phyloP scores from a whole-genome alignment of 2,888 invertebrate species.

The Dorcus hopei region DNA sequence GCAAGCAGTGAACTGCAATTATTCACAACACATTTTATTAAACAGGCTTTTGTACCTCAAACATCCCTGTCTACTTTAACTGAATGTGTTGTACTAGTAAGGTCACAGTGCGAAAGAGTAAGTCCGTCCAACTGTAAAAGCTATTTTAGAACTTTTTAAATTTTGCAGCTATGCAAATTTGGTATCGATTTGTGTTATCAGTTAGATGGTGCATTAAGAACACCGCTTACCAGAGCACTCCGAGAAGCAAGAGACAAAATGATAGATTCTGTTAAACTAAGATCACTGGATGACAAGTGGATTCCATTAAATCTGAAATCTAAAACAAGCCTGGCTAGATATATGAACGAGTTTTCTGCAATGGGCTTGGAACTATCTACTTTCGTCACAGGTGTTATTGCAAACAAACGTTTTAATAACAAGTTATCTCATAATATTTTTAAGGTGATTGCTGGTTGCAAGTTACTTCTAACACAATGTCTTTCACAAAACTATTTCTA shows the following conservation, averaged over 20 bases:
- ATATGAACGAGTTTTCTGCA: slow-evolving; percentile 66
- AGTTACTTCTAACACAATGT: slow-evolving; percentile 75
- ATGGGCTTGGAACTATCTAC: slow-evolving; percentile 66
- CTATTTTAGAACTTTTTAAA: slow-evolving; percentile 2
- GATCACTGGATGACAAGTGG: slow-evolving; percentile 81
- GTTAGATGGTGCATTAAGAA: slow-evolving; percentile 79
- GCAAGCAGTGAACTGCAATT: slow-evolving; percentile 78
- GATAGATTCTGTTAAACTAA: slow-evolving; percentile 75
- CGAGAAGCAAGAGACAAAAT: slow-evolving; percentile 78
- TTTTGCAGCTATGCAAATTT: slow-evolving; percentile 54
- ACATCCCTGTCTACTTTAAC: slow-evolving; percentile 79
- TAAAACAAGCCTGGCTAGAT: slow-evolving; percentile 65
- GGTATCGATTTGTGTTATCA: slow-evolving; percentile 92
- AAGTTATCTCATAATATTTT: slow-evolving; percentile 10
- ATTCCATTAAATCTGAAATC: slow-evolving; percentile 76
- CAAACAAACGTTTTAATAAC: neutral
- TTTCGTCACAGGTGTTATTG: slow-evolving; percentile 55
- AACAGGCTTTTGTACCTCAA: slow-evolving; percentile 88
- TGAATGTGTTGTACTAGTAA: slow-evolving; percentile 79
- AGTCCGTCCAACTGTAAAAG: slow-evolving; percentile 12
- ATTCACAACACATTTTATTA: slow-evolving; percentile 76
- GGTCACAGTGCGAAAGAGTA: slow-evolving; percentile 69
- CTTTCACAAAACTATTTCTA: slow-evolving; percentile 74
- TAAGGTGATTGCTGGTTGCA: slow-evolving; percentile 67
- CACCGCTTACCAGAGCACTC: slow-evolving; percentile 72